phyloP scores from a whole-genome alignment of 2,888 invertebrate genomes.

The Ectropis crepuscularia region DNA sequence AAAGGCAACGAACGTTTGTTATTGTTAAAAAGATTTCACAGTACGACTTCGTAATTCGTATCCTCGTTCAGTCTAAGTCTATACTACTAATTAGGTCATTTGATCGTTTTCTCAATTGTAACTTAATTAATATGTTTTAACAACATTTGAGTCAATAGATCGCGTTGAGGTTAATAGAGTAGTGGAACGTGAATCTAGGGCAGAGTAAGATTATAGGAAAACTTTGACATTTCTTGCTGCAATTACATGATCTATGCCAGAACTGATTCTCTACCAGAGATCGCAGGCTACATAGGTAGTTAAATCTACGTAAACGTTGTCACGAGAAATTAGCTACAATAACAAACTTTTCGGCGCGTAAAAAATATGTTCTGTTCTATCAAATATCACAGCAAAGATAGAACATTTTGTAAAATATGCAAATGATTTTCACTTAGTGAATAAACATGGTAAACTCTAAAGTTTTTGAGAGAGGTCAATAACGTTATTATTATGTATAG shows the following conservation, averaged over 20 bases:
- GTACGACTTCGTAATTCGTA: background rate
- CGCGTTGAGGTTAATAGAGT: conserved; percentile 25
- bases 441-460: too few relatives aligned
- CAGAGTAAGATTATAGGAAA: conserved; percentile 1
- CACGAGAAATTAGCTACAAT: background rate
- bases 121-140: conserved; percentile 10
- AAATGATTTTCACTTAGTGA: too few relatives aligned
- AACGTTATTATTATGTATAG: too few relatives aligned
- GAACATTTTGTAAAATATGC: too few relatives aligned
- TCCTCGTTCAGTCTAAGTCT: conserved; percentile 2
- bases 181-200: conserved; percentile 24
- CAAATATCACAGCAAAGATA: too few relatives aligned
- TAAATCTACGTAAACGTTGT: background rate
- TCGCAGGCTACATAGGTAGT: background rate
- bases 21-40: background rate
- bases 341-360: too few relatives aligned
- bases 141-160: conserved; percentile 19
- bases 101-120: conserved; percentile 18
- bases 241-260: conserved; percentile 9
- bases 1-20: too few relatives aligned
- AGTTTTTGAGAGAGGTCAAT: too few relatives aligned
- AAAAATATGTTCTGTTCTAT: too few relatives aligned
- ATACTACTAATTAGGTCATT: conserved; percentile 12
- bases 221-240: conserved; percentile 4
- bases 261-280: background rate